Evolutionary conservation across 2,797 vertebrate genomes (phyloP).

Genomic region (Coccyzus lansbergi): DNA sequence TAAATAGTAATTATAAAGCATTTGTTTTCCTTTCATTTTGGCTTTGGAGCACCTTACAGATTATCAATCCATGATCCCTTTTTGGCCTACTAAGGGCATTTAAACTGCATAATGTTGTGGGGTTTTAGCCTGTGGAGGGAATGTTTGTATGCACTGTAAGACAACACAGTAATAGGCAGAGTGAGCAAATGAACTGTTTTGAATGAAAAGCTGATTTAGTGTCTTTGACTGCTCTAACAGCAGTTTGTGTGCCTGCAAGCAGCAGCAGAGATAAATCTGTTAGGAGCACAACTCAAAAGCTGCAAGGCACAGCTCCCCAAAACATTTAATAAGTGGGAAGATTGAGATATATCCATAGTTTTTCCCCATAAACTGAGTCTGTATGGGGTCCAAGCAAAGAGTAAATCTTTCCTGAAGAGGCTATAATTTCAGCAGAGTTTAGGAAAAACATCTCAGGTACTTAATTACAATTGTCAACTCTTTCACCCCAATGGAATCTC

Average conservation of each 20-base stretch:
- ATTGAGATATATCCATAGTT: conserved; percentile 42
- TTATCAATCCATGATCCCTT: background rate
- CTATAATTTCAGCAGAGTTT: conserved; percentile 41
- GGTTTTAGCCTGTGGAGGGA: background rate
- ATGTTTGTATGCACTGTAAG: background rate
- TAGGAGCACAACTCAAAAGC: conserved; percentile 25
- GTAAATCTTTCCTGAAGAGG: conserved; percentile 35
- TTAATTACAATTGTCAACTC: conserved; percentile 9
- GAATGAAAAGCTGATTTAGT: conserved; percentile 59
- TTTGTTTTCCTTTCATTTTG: background rate
- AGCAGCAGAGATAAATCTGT: conserved; percentile 55
- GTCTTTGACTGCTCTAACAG: conserved; percentile 26
- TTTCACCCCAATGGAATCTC: conserved; percentile 31
- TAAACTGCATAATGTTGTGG: background rate
- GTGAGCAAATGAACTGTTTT: conserved; percentile 19
- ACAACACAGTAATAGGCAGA: background rate
- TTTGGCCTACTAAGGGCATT: background rate
- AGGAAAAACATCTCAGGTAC: conserved; percentile 11
- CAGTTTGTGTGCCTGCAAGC: conserved; percentile 17
- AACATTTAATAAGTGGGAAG: conserved; percentile 36
- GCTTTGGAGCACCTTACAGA: background rate
- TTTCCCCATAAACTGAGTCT: conserved; percentile 40
- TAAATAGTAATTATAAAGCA: conserved; percentile 45
- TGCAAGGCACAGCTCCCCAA: background rate
- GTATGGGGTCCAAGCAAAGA: conserved; percentile 26